Base-by-base conservation (phyloP, 2,888 invertebrate genomes). In the Troides oblongomaculatus region DNA sequence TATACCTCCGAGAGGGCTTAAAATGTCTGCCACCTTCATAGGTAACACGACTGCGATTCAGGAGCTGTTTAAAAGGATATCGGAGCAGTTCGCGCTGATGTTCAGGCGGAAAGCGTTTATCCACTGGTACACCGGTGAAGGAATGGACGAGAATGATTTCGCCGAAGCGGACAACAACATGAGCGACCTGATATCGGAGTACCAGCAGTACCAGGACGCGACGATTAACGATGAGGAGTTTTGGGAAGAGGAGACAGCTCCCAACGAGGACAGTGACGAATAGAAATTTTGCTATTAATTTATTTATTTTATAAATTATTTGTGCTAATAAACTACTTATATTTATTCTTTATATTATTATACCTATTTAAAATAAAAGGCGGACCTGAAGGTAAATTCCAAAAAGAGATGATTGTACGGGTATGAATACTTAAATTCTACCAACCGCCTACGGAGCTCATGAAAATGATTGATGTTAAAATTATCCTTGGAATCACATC, bases 61-160 rank as follows among this genome's bases (percentile, higher is more conserved):
- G 81, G 97, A 97, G 83, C 84, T 97, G 71, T 97, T 97, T 89
- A 97, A 97, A 84, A 93, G 97, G 79, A 96, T 97, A 74, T 95
- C 96, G 21, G 96, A 96, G 82, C 97, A 97, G 85, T 97, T 96
- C 81, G 94, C 96, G 12, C 96, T 97, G 77, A 98, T 98, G 98
- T 98, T 98, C 93, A 94, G 97, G 75, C 95, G 98, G 77, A 98
- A 97, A 89, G 98, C 98, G 81, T 98, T 98, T 94, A 93, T 98
- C 78, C 98, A 98, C 93, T 98, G 98, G 98, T 98, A 98, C 91
- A 97, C 97, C 61, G 97, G 97, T 39, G 98, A 98, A 85, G 98
- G 98, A 68, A 98, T 98, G 98, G 98, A 98, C 82, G 98, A 98
- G 86, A 95, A 95, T 94, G 98, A 98, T 85, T 98, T 98, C 90